Base-by-base conservation (phyloP, 2,797 vertebrate genomes). In the Pristis pectinata region DNA sequence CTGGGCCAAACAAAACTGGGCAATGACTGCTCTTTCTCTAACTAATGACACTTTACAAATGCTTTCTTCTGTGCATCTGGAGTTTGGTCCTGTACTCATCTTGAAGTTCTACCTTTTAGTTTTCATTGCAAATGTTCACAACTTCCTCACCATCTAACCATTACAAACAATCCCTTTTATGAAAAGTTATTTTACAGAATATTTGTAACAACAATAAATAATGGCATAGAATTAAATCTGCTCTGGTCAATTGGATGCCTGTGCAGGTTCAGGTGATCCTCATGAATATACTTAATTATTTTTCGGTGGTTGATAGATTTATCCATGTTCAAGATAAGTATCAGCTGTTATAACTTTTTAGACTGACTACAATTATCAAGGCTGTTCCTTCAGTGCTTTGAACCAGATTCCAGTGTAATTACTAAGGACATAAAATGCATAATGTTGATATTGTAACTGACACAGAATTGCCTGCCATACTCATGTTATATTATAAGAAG, bases 381-480 rank as follows among this genome's bases (percentile, higher is more conserved):
- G 19, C 61, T 41, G n/a, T 67, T 91, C 67, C 61, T 61, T 8
- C 37, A 22, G 17, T 91, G 61, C 17, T 91, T 64, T 67, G n/a
- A 91, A 91, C 91, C 7, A 64, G 61, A n/a, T 91, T 64, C 19
- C 59, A 67, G n/a, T 37, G 59, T 67, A 91, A 91, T 91, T 91
- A 67, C n/a, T 10, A 91, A 91, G 7, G n/a, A 24, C 37, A 91
- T 41, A 67, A 41, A 91, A 67, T 41, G 64, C 19, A 67, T 37
- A 89, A 64, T 89, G 34, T 89, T 64, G 85, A 64, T 64, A 89
- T 22, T 91, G 19, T 67, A 67, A 91, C n/a, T 67, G 87, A 67
- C 17, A 67, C n/a, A 91, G 37, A 61, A 27, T 91, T 19, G 5
- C 61, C 9, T 17, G 1, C 0, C 3, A 24, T 79, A n/a, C 41